Evolutionary conservation across 2,113 vertebrate species (phyloP), one percentile per base, ranked within the genome.

Genomic region (Hippopotamus amphibius): DNA sequence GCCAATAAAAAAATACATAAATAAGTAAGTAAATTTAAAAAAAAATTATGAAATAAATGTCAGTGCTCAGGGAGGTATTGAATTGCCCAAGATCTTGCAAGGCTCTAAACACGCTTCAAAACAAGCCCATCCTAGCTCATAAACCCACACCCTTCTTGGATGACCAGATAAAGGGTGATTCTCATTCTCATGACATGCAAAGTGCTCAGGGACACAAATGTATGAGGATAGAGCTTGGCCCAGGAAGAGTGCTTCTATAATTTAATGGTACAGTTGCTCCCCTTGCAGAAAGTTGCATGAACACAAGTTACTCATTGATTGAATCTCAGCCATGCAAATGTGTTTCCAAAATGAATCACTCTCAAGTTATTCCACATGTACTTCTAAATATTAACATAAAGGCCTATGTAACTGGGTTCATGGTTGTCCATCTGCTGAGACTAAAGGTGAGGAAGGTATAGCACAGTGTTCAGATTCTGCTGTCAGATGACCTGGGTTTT

Each of bases 281-380:
- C 93, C 74, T 15, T 79, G 86, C 92, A 96, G 86, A 97, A 91
- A 74, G 89, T 63, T 96, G 50, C 48, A 48, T 65, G 83, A 79
- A 87, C 63, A 72, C 89, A 79, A 82, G 86, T 97, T 85, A 85
- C 50, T 93, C 91, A 88, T 21, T 90, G 85, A 93, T 95, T 57
- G 21, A 74, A 89, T 97, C 96, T 82, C 72, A 69, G 93, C 92
- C 92, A 76, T 43, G 63, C 48, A 66, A 97, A 80, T 69, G 11
- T 16, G 63, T 83, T 97, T 97, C 96, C 96, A 96, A 65, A 92
- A 83, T 96, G 96, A 83, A 69, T 97, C 80, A 80, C 63, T 91
- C 89, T 69, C 96, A 96, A 97, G 65, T 89, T 41, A 21, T 96
- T 97, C 97, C 97, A 95, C 90, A 92, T 97, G 97, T 86, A 61